Conservation (phyloP, 2,888 invertebrate genomes). For the Rhabditoides inermis region DNA sequence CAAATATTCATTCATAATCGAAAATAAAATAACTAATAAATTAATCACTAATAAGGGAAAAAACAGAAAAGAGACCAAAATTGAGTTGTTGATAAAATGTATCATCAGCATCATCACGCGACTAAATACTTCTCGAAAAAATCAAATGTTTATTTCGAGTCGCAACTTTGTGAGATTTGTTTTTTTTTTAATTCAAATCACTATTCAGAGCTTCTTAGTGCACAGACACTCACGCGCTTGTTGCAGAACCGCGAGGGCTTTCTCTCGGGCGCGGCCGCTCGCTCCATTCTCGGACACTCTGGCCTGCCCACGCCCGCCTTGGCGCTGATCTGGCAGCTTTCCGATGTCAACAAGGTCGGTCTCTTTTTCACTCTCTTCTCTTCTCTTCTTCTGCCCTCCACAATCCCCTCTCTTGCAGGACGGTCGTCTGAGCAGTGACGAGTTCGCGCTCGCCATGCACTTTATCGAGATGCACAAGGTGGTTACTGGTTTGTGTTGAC, state of each 20-base stretch:
- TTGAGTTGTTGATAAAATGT: too few relatives aligned
- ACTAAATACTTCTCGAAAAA: too few relatives aligned
- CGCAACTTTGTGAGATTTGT: neutral
- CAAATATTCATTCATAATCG: too few relatives aligned
- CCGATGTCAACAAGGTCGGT: constrained; percentile 69
- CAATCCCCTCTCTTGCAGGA: constrained; percentile 57
- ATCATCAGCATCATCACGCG: too few relatives aligned
- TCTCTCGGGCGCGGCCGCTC: constrained; percentile 33
- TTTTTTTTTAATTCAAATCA: neutral
- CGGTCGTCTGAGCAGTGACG: constrained; percentile 86
- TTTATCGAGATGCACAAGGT: constrained; percentile 66
- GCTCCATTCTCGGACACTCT: constrained; percentile 75
- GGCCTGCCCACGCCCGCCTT: constrained; percentile 78
- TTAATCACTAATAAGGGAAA: too few relatives aligned
- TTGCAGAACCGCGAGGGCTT: constrained; percentile 31
- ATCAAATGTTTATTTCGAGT: neutral
- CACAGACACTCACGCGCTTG: too few relatives aligned
- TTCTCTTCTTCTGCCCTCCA: neutral
- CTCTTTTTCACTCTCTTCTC: neutral
- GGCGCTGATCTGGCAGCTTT: constrained; percentile 89
- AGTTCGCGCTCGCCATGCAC: constrained; percentile 94
- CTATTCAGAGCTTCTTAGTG: too few relatives aligned
- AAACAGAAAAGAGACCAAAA: too few relatives aligned
- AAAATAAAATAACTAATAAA: too few relatives aligned
- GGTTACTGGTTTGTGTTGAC: neutral